These are phyloP conservation scores for Gadopsis bispinosus DNA, from an alignment of 2,797 vertebrate genomes.

Conservation along the genomic window DNA sequence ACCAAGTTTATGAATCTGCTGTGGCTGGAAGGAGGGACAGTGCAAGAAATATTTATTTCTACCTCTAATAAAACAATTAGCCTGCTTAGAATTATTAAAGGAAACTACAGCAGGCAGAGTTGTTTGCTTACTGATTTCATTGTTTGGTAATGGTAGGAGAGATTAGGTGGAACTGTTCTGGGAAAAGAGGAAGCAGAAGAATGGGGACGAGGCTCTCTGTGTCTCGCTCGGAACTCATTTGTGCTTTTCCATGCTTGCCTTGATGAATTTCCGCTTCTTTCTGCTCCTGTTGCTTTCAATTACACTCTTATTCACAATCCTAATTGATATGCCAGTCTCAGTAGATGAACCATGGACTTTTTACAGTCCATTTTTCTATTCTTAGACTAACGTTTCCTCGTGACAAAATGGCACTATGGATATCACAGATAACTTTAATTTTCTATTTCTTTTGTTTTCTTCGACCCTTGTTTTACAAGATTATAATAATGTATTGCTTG, in stretches of 20 bases:
- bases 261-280: slow-evolving; percentile 87
- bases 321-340: slow-evolving; percentile 86
- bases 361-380: slow-evolving; percentile 83
- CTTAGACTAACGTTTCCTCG: slow-evolving; percentile 75
- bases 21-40: slow-evolving; percentile 67
- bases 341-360: slow-evolving; percentile 83
- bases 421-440: slow-evolving; percentile 41
- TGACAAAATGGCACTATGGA: slow-evolving; percentile 57
- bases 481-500: slow-evolving; percentile 31
- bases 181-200: slow-evolving; percentile 65
- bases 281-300: slow-evolving; percentile 87
- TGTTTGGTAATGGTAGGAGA: slow-evolving; percentile 74
- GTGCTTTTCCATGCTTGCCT: slow-evolving; percentile 87
- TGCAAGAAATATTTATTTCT: slow-evolving; percentile 76
- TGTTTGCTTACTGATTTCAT: slow-evolving; percentile 78
- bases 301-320: slow-evolving; percentile 85
- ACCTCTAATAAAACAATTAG: slow-evolving; percentile 80
- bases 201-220: slow-evolving; percentile 62
- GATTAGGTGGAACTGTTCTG: slow-evolving; percentile 73
- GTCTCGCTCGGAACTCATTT: slow-evolving; percentile 83
- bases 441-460: slow-evolving; percentile 50
- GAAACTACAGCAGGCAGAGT: slow-evolving; percentile 69
- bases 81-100: slow-evolving; percentile 72
- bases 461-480: slow-evolving; percentile 26
- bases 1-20: slow-evolving; percentile 75